Evolutionary conservation across 2,113 vertebrate species (phyloP), one percentile per base, ranked within the genome.

Genomic region (Aptenodytes patagonicus): DNA sequence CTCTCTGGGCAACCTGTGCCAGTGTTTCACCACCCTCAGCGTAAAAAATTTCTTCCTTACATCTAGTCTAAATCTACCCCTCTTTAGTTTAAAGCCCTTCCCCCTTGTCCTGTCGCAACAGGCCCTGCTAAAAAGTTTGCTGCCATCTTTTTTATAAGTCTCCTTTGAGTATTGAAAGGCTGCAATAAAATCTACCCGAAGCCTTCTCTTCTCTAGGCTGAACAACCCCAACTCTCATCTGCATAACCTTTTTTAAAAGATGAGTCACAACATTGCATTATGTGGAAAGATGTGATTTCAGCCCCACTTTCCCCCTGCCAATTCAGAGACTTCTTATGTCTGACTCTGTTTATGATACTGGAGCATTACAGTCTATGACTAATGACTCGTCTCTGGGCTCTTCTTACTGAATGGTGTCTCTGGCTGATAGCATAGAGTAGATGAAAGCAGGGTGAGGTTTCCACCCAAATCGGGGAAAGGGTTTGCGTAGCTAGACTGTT

Each of bases 401-500:
- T 36, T 79, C 42, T 75, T 75, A 69, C 8, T 64, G 32, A 71
- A 46, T 24, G 52, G n/a, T 91, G 54, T 49, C 8, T 78, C 44
- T 89, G 34, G 14, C 40, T 77, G 49, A 58, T 54, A 65, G 55
- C 29, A 17, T 3, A 31, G 24, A 20, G 9, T 55, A 47, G 44
- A 40, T 13, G n/a, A 81, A 76, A 61, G 18, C 32, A 76, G 42
- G 29, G 6, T 60, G 19, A 71, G 1, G 44, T 89, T 93, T 70
- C 42, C 24, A 25, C 20, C 17, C 7, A 26, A 34, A 47, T 0
- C 3, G 2, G 8, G n/a, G 24, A 46, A 60, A n/a, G 28, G 18
- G 2, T 62, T 47, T 87, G 5, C 29, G 32, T 57, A 44, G 26
- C 18, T 46, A 4, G 34, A 18, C 24, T 71, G 31, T 60, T 75